Base-by-base conservation (phyloP, 1,140 invertebrate species). In the Eciton burchellii region DNA sequence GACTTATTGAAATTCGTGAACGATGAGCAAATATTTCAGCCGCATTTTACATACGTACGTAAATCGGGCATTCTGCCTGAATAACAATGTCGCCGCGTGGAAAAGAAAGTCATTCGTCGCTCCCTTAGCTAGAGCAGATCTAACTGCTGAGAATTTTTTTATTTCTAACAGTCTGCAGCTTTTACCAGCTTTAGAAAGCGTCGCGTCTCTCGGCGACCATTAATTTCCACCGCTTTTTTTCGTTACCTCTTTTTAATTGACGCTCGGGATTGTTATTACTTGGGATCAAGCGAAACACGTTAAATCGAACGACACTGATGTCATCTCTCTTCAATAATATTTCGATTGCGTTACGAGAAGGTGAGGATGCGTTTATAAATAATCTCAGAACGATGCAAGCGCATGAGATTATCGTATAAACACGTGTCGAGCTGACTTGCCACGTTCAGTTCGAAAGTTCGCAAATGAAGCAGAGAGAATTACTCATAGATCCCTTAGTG, bases 91-190 rank as follows among this genome's bases (percentile, higher is more conserved):
- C 49, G 11, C 73, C 84, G 57, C 35, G 43, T 70, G 19, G 16
- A 49, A 86, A 87, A 72, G 86, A 86, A 87, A 87, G 84, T 86
- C 81, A 81, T 82, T 56, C 60, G 16, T 54, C 3, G 43, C 26
- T 71, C 52, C 79, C 72, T 86, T 56, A 56, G 82, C 24, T 45
- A 62, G 41, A 35, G 2, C 26, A 52, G 43, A 72, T 81, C n/a
- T 62, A 62, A 81, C 29, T n/a, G n/a, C 68, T 35, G 70, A 47
- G 74, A 79, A 81, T 72, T 49, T 59, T 49, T 59, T 74, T 81
- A 60, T 41, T 81, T 81, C 56, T 57, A 49, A 12, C 6, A 6
- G 21, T 26, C 68, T 70, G 35, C 35, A 68, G 43, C 35, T 70
- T 56, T 68, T 56, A 59, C 35, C 35, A 35, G 2, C 16, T 19